Conservation (phyloP, 1,140 invertebrate species). For the Trachymyrmex septentrionalis region DNA sequence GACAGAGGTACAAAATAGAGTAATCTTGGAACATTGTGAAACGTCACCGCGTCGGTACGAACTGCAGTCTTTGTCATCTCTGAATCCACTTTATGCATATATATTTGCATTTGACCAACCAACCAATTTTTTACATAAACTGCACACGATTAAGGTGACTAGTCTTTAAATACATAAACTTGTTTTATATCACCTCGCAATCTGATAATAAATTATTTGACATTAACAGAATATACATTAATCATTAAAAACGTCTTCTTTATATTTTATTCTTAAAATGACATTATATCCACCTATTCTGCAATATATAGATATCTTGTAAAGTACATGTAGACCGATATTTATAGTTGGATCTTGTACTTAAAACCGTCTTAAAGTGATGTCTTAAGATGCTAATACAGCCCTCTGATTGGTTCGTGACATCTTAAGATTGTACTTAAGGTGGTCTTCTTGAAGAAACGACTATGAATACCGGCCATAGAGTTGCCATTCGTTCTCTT, state of each 20-base stretch:
- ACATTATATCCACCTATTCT: neutral
- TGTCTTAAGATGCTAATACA: too few relatives aligned
- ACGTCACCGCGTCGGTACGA: neutral
- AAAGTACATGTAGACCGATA: neutral
- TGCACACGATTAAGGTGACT: neutral
- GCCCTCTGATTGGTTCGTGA: too few relatives aligned
- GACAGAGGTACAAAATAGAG: constrained; percentile 48
- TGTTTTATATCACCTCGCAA: neutral
- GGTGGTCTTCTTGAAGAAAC: too few relatives aligned
- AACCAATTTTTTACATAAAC: constrained; percentile 18
- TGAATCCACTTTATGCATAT: neutral
- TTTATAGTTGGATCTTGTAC: too few relatives aligned
- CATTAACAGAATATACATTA: neutral
- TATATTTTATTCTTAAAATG: neutral
- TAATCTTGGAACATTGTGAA: constrained; percentile 31
- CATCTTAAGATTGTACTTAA: too few relatives aligned
- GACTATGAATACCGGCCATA: neutral
- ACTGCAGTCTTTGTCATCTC: constrained; percentile 24
- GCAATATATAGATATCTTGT: neutral
- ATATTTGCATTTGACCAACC: constrained; percentile 4
- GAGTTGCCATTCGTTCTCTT: neutral
- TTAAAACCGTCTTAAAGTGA: too few relatives aligned
- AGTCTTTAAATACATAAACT: neutral
- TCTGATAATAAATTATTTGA: constrained; percentile 10
- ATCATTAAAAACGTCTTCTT: neutral